Percentiles rank a stretch among this genome's conserved stretches.
Conservation (phyloP, 2,888 invertebrate species). For the Acrocyrtus sp. region DNA sequence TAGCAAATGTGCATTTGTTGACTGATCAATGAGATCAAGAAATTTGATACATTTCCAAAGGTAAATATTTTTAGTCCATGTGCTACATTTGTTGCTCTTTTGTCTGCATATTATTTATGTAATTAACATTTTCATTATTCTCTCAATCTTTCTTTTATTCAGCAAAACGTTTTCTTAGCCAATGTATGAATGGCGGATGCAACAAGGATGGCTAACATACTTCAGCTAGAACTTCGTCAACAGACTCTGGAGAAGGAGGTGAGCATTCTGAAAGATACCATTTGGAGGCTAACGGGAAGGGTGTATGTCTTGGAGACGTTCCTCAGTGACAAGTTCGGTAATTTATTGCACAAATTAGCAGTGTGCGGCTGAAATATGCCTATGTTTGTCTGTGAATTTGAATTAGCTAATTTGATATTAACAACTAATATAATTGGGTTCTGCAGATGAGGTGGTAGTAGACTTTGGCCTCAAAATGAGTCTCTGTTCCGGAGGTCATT, state of each 20-base stretch:
- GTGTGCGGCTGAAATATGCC: background rate
- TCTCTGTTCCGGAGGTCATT: conserved; percentile 46
- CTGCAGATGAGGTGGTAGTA: conserved; percentile 51
- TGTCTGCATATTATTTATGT: background rate
- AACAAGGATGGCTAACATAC: conserved; percentile 42
- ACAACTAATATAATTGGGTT: background rate
- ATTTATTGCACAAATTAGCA: background rate
- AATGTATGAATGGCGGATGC: conserved; percentile 52
- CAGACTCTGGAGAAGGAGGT: conserved; percentile 56
- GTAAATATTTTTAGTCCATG: too few relatives aligned
- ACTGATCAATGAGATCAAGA: too few relatives aligned
- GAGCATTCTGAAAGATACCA: conserved; percentile 52
- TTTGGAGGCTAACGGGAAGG: conserved; percentile 53
- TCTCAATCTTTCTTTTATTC: background rate
- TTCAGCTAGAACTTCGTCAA: conserved; percentile 52
- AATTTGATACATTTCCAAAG: too few relatives aligned
- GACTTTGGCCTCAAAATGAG: conserved; percentile 54
- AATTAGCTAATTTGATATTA: background rate
- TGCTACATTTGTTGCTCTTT: background rate
- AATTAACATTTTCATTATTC: background rate
- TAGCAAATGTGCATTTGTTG: too few relatives aligned
- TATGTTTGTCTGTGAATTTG: background rate
- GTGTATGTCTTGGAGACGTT: conserved; percentile 54
- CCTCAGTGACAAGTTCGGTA: conserved; percentile 58
- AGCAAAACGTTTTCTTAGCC: too few relatives aligned